Base-by-base conservation (phyloP, 2,113 vertebrate genomes). In the Paralichthys olivaceus region DNA sequence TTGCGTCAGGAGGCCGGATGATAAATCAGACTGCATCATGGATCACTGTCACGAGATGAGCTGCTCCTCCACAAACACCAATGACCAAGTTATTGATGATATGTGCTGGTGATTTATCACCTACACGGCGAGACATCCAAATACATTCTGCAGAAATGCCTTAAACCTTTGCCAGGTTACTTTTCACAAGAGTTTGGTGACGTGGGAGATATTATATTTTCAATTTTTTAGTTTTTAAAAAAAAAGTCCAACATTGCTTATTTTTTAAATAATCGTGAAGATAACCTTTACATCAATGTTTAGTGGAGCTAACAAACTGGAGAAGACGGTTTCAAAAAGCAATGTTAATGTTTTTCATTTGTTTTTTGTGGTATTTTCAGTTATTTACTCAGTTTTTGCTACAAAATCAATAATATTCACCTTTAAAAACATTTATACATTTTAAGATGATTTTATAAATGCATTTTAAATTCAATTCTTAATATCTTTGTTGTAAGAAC, bases 11-110 rank as follows among this genome's bases (percentile, higher is more conserved):
- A 62, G 55, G 68, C 34, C 57, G 23, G 75, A 15, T 57, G 68
- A 69, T 84, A 62, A 79, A 84, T 85, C 61, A 72, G 82, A 61
- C 56, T 62, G 53, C 61, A 73, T 81, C 78, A 59, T 65, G 79
- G 71, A 59, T 80, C 75, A 60, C 29, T 65, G 75, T 85, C 80
- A 74, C 60, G 62, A 82, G 66, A 74, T 56, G 72, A 79, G 63
- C 62, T 12, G 14, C 2, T 19, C 45, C 14, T 19, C 69, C 59
- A 70, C 43, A 56, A 12, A 64, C 26, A 45, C 14, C 14, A 13
- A 19, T 4, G 60, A 40, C 20, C 34, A 29, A 0, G 25, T 66
- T 26, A 56, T 14, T 29, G 19, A 75, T 45, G 29, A 72, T 15
- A 11, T 20, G 26, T 34, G 29, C 15, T 5, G 3, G 7, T 20